These are phyloP conservation scores for Anneissia japonica DNA, from an alignment of 35 echinoderm and acorn worm genomes.

Conservation along the genomic window DNA sequence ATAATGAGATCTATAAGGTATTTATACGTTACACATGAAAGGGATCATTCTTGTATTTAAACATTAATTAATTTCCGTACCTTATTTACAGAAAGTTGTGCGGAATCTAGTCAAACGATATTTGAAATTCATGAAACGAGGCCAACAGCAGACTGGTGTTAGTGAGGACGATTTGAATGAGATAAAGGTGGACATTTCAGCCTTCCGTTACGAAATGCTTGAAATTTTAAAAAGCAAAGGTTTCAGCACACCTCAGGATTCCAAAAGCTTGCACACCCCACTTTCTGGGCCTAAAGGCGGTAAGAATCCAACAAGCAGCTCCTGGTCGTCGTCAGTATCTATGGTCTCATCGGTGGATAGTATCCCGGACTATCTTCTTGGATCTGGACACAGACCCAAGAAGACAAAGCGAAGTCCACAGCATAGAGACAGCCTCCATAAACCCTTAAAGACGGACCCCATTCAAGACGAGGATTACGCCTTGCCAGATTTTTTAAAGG, in stretches of 20 bases:
- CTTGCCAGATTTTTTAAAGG: slow-evolving; percentile 89
- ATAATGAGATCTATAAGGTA: too few species aligned
- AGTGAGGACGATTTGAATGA: slow-evolving; percentile 98
- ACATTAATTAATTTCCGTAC: too few species aligned
- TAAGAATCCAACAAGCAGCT: neutral
- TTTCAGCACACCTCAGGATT: neutral
- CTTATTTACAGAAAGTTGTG: slow-evolving; percentile 61
- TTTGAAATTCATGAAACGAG: slow-evolving; percentile 75
- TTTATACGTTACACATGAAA: too few species aligned
- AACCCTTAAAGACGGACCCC: slow-evolving; percentile 63
- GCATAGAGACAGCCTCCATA: slow-evolving; percentile 34
- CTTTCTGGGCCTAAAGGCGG: neutral
- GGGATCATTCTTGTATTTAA: too few species aligned
- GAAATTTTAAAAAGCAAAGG: slow-evolving; percentile 68
- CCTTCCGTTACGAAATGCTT: slow-evolving; percentile 78
- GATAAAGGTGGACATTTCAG: slow-evolving; percentile 95
- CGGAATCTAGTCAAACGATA: slow-evolving; percentile 81
- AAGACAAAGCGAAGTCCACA: slow-evolving; percentile 74
- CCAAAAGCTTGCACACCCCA: neutral
- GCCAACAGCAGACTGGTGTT: slow-evolving; percentile 75
- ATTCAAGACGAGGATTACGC: slow-evolving; percentile 86
- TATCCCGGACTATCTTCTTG: neutral
- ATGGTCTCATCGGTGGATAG: neutral
- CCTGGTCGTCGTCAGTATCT: neutral
- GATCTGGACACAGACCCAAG: slow-evolving; percentile 6